Base-by-base conservation (phyloP, 2,888 invertebrate species). In the Microctonus hyperodae region DNA sequence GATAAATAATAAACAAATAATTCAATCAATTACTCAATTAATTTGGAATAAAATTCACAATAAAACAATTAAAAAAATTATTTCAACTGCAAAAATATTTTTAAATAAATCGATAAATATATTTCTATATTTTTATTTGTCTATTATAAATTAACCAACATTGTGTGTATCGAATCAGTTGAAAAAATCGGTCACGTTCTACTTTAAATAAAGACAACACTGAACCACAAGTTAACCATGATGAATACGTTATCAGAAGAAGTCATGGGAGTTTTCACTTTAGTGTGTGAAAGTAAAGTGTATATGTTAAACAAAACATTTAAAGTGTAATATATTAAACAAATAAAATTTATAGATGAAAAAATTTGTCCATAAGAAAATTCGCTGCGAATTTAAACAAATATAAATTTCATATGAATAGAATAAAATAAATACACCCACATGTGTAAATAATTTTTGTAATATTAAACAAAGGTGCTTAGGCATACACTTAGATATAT, bases 211-310 rank as follows among this genome's bases (percentile, higher is more conserved):
- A n/a, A n/a, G n/a, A 50, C 61, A 56, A 53, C 57, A 37, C 56
- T n/a, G n/a, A n/a, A 56, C 22, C 37, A 57, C 57, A 56, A 31
- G 51, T 64, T 66, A 69, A 70, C 70, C 72, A 62, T 64, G 62
- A 59, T 70, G 72, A 70, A 72, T 72, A 72, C 69, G 62, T 72
- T 68, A 70, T 72, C 69, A 35, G 58, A 57, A 66, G 57, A 37
- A 55, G 58, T 58, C 48, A 57, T 48, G 57, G 64, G 61, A 69
- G 66, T 70, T 70, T 69, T 69, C 72, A 67, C 72, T 68, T 63
- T 25, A 64, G 20, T 31, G 28, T 35, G 68, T 64, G 44, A 61
- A 66, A 57, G 71, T 71, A 64, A 53, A 69, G 61, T 61, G 37
- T 33, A 35, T 33, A 35, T 25, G 53, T 56, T 23, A 23, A 23